Evolutionary conservation across 2,888 invertebrate species (phyloP).

Genomic region (Hirtodrosophila alboralis): DNA sequence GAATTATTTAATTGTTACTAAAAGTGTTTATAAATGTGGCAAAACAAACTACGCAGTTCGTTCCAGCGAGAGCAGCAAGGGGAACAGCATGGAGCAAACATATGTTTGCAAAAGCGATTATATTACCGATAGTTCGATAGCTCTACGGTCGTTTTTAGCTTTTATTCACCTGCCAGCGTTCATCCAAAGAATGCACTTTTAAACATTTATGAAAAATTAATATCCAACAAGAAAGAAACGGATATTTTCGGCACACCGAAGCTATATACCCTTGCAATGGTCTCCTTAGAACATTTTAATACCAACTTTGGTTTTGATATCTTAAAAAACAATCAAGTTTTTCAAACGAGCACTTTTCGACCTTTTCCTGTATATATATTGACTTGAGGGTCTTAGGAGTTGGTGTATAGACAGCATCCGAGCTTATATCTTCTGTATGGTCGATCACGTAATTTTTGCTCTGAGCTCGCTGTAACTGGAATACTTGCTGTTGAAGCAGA

Average conservation of each 20-base stretch:
- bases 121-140: conserved; percentile 12
- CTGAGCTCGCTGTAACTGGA: conserved; percentile 5
- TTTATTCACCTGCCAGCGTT: too few relatives aligned
- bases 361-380: too few relatives aligned
- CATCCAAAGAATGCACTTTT: too few relatives aligned
- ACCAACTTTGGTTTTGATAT: too few relatives aligned
- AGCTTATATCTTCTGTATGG: conserved; percentile 74
- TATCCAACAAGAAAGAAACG: too few relatives aligned
- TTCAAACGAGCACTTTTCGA: too few relatives aligned
- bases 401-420: conserved; percentile 35
- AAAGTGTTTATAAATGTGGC: conserved; percentile 9
- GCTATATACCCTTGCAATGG: too few relatives aligned
- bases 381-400: conserved; percentile 81
- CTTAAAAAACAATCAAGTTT: too few relatives aligned
- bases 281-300: too few relatives aligned
- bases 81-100: conserved; percentile 2
- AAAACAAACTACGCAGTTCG: conserved; percentile 22
- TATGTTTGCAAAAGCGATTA: conserved; percentile 3
- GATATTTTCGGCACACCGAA: too few relatives aligned
- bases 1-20: conserved; percentile 23
- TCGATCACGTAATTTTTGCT: conserved; percentile 85
- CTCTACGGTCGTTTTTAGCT: neutral
- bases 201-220: too few relatives aligned
- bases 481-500: conserved; percentile 72
- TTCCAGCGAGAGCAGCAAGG: conserved; percentile 7